Conservation (phyloP, 1,140 invertebrate genomes). For the Carposina sasakii region DNA sequence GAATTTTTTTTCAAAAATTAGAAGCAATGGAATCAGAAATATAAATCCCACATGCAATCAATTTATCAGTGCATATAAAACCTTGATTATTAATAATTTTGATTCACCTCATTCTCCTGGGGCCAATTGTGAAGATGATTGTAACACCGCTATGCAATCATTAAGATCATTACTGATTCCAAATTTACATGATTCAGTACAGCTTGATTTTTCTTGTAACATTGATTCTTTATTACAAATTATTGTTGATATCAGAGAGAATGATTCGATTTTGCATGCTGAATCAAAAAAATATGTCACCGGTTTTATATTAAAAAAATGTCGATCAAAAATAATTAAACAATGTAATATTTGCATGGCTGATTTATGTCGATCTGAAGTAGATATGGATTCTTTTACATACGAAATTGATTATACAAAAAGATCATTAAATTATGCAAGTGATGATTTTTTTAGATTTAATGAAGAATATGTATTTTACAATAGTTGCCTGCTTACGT, state of each 20-base stretch:
- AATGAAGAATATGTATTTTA: not conserved
- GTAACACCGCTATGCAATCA: not conserved
- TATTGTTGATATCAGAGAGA: not conserved
- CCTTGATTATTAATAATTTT: too few species aligned
- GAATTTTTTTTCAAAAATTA: slow-evolving; percentile 26
- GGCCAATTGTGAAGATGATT: not conserved
- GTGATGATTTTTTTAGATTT: not conserved
- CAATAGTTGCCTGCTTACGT: not conserved
- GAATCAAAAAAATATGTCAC: not conserved
- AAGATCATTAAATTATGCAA: not conserved
- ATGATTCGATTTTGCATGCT: not conserved
- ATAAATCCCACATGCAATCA: too few species aligned
- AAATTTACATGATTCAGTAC: not conserved
- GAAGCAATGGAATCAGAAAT: slow-evolving; percentile 22
- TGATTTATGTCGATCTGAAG: not conserved
- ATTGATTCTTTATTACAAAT: not conserved
- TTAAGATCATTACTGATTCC: not conserved
- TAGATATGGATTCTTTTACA: not conserved
- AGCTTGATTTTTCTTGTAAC: not conserved
- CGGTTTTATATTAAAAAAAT: not conserved
- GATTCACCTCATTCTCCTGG: not conserved
- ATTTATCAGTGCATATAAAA: too few species aligned
- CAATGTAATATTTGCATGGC: not conserved
- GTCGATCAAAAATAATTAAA: not conserved
- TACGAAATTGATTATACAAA: not conserved